Conservation (phyloP, 2,888 invertebrate species). For the Beris morrisii region DNA sequence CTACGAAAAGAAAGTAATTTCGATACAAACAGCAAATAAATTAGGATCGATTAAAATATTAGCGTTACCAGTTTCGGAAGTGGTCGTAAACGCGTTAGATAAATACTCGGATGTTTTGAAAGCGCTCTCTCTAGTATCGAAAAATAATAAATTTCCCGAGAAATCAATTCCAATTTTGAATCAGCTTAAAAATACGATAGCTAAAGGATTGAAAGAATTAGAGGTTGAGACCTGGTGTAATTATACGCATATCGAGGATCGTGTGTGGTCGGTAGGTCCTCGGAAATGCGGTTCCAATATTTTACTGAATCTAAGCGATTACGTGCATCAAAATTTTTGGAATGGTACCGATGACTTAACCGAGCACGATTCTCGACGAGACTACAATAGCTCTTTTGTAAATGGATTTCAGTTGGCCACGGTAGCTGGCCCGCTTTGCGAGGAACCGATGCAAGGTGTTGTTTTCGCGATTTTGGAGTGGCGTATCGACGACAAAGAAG, state of each 20-base stretch:
- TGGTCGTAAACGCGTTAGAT: constrained; percentile 71
- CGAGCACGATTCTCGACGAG: constrained; percentile 59
- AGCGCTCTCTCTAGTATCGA: constrained; percentile 46
- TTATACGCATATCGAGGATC: constrained; percentile 59
- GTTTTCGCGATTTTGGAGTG: constrained; percentile 88
- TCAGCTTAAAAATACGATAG: constrained; percentile 60
- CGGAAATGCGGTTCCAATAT: constrained; percentile 87
- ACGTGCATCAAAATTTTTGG: constrained; percentile 66
- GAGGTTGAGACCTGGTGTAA: constrained; percentile 57
- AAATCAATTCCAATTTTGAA: constrained; percentile 45
- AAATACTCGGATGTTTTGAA: constrained; percentile 71
- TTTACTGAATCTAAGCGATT: constrained; percentile 75
- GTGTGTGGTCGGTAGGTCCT: constrained; percentile 93
- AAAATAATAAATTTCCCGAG: constrained; percentile 47
- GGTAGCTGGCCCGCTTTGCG: constrained; percentile 90
- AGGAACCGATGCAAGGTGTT: constrained; percentile 96
- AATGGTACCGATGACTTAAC: constrained; percentile 47
- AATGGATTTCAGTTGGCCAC: constrained; percentile 87
- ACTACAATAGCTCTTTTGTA: constrained; percentile 76
- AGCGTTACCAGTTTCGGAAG: constrained; percentile 75
- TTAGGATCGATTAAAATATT: constrained; percentile 71
- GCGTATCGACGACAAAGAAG: constrained; percentile 60
- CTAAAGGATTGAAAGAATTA: constrained; percentile 62
- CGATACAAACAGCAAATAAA: constrained; percentile 70
- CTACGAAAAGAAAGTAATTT: constrained; percentile 60